Percentiles rank a stretch among this genome's conserved stretches.
Conservation (phyloP, 2,797 vertebrate species). For the Acrossocheilus wenchowensis region DNA sequence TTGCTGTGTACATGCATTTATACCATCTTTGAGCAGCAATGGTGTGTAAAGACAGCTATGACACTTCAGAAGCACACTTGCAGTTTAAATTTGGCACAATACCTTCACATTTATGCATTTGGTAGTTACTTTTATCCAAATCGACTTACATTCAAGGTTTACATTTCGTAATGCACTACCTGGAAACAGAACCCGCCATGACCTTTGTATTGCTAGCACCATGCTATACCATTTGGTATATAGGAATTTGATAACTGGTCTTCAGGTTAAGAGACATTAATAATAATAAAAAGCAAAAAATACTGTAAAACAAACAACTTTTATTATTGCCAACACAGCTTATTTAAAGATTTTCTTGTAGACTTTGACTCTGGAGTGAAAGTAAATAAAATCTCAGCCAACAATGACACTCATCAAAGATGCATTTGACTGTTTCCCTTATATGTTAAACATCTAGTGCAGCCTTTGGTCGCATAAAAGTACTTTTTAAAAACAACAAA, state of each 20-base stretch:
- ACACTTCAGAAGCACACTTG: too few relatives aligned
- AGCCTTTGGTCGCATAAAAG: constrained; percentile 51
- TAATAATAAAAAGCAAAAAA: constrained; percentile 2
- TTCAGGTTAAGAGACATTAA: neutral
- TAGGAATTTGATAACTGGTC: neutral
- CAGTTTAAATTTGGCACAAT: neutral
- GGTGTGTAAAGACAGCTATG: neutral
- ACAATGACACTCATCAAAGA: constrained; percentile 18
- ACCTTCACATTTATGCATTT: neutral
- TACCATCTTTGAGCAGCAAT: neutral
- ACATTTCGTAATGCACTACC: too few relatives aligned
- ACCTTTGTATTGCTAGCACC: neutral
- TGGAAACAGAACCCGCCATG: neutral
- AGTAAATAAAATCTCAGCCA: constrained; percentile 37
- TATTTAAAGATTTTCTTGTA: constrained; percentile 12
- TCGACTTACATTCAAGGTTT: too few relatives aligned
- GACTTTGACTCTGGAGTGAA: constrained; percentile 21
- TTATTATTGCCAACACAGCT: constrained; percentile 31
- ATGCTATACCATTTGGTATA: neutral
- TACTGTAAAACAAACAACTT: neutral
- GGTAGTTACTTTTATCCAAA: neutral
- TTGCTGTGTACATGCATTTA: too few relatives aligned
- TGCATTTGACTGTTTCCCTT: constrained; percentile 25
- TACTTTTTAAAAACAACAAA: constrained; percentile 49
- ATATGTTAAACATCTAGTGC: constrained; percentile 30